These are phyloP conservation scores for Sternotherus odoratus DNA, from an alignment of 2,797 vertebrate species.

Conservation along the genomic window DNA sequence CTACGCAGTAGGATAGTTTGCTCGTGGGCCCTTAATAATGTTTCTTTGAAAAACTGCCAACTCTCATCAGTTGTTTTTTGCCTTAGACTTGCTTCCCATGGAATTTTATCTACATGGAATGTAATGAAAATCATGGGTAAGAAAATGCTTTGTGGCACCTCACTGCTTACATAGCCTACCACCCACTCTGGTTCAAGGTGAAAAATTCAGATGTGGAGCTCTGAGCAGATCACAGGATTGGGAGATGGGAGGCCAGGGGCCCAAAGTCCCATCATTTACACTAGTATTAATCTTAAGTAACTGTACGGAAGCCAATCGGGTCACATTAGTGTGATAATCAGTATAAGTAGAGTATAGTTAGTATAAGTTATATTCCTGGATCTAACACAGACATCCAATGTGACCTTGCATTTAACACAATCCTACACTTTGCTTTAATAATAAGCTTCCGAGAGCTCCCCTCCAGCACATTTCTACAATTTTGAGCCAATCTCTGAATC, in stretches of 20 bases:
- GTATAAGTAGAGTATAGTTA: background rate
- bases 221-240: background rate
- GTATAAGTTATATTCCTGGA: background rate
- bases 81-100: too few species aligned
- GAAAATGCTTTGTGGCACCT: background rate
- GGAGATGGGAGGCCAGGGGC: background rate
- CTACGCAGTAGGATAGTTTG: too few species aligned
- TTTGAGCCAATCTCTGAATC: background rate
- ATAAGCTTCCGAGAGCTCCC: background rate
- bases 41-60: too few species aligned
- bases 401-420: background rate
- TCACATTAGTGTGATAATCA: background rate
- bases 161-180: background rate
- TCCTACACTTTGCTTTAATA: background rate
- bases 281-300: background rate
- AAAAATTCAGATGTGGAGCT: background rate
- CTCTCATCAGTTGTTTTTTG: too few species aligned
- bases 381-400: background rate
- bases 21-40: too few species aligned
- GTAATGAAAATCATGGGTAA: background rate
- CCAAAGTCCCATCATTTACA: background rate
- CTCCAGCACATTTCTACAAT: background rate
- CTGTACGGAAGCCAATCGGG: background rate
- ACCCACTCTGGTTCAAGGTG: background rate
- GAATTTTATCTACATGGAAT: too few species aligned